Evolutionary conservation across 2,113 vertebrate species (phyloP).

Genomic region (Xenopus borealis): DNA sequence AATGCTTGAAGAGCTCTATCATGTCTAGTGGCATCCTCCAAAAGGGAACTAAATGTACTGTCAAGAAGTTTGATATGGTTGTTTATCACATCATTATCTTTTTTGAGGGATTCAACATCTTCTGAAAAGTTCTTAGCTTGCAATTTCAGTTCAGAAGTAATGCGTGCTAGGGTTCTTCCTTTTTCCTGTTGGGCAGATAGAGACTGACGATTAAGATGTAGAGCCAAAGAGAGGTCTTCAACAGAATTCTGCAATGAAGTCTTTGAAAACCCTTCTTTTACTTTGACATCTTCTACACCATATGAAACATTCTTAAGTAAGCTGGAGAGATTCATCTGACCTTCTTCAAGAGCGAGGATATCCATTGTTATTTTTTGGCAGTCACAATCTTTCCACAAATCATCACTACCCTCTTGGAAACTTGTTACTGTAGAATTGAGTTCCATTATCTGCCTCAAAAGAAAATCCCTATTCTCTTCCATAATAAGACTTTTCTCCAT

Average conservation of each 20-base stretch:
- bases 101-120: slow-evolving; percentile 55
- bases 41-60: slow-evolving; percentile 73
- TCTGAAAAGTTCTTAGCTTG: slow-evolving; percentile 36
- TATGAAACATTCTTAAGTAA: slow-evolving; percentile 49
- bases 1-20: slow-evolving; percentile 75
- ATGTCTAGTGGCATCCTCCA: slow-evolving; percentile 79
- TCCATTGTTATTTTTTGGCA: slow-evolving; percentile 58
- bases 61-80: slow-evolving; percentile 63
- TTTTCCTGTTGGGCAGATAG: slow-evolving; percentile 60
- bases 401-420: slow-evolving; percentile 57
- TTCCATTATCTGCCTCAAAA: slow-evolving; percentile 64
- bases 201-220: slow-evolving; percentile 67
- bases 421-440: slow-evolving; percentile 68
- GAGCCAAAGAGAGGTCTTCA: slow-evolving; percentile 59
- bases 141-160: slow-evolving; percentile 53
- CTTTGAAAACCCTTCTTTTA: slow-evolving; percentile 56
- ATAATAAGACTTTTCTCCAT: slow-evolving; percentile 81
- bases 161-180: slow-evolving; percentile 53
- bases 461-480: slow-evolving; percentile 70
- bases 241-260: slow-evolving; percentile 62
- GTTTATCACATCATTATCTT: slow-evolving; percentile 47
- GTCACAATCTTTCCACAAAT: slow-evolving; percentile 71
- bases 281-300: slow-evolving; percentile 48
- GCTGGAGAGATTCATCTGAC: slow-evolving; percentile 60
- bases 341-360: slow-evolving; percentile 48